Percentiles rank a stretch among this genome's conserved stretches.
Conservation (phyloP, 1,140 invertebrate genomes). For the Calephelis virginiensis region DNA sequence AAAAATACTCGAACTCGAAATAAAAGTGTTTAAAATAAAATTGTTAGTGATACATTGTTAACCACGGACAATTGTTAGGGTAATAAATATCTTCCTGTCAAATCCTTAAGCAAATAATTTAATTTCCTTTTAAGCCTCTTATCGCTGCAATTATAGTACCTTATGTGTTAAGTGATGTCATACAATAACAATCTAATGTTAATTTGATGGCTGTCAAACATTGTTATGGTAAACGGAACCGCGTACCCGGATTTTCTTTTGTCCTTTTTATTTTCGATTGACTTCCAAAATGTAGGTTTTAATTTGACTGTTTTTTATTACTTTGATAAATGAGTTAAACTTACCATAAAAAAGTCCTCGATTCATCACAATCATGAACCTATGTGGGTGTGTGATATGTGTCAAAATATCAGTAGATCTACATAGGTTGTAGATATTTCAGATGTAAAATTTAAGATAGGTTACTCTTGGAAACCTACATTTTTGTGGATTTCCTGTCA, state of each 20-base stretch:
- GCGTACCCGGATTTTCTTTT: conserved; percentile 22
- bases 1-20: neutral
- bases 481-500: too few species aligned
- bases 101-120: conserved; percentile 45
- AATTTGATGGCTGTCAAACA: conserved; percentile 59
- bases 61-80: neutral
- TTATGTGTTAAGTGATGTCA: conserved; percentile 51
- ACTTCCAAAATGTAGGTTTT: neutral
- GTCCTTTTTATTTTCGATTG: neutral
- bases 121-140: conserved; percentile 55
- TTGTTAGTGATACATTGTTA: conserved; percentile 7
- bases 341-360: too few species aligned
- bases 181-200: conserved; percentile 56
- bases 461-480: too few species aligned
- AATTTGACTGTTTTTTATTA: too few species aligned
- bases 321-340: too few species aligned
- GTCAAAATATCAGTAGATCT: too few species aligned
- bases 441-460: too few species aligned
- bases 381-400: too few species aligned
- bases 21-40: neutral
- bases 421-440: too few species aligned
- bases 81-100: conserved; percentile 12
- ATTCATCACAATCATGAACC: too few species aligned
- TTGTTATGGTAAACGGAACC: conserved; percentile 20
- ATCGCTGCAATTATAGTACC: conserved; percentile 42